Base-by-base conservation (phyloP, 1,140 invertebrate genomes). In the Charaxes varanes region DNA sequence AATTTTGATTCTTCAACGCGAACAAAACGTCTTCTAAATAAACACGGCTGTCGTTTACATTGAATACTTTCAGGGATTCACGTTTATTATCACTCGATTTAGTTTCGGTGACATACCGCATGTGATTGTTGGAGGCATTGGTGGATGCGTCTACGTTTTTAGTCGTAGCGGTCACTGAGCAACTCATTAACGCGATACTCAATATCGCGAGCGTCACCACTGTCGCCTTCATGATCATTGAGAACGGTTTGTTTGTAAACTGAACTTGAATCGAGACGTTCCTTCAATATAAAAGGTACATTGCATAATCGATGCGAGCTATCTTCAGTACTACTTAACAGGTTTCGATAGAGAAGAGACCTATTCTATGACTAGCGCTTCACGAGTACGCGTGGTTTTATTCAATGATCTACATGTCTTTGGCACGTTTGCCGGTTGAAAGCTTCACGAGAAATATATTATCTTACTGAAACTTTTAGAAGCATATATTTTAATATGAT, bases 1-100 rank as follows among this genome's bases (percentile, higher is more conserved):
- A 82, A 32, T 82, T 65, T 26, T 70, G 68, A 46, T 56, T 58
- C 23, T 63, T 69, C 15, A 81, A 45, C 0, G 56, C 45, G 32
- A 49, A 69, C 5, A 81, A 23, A 12, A 81, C 71, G 52, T 78
- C 73, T 17, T 78, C 72, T 3, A 81, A 33, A 48, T 81, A 81
- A 7, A 81, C 51, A 22, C 47, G 35, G 33, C 42, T 62, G 3
- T 54, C 52, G 8, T 57, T 53, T 12, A 46, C 19, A 23, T 43
- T 44, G 6, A 58, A 32, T 8, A 28, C 36, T 32, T 46, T 47
- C 11, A 28, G 28, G 0, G 18, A 24, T 1, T 30, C 18, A 4
- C 40, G 28, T 3, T 28, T 40, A 13, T 47, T 53, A 11, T 49
- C 31, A 40, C 26, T 15, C 27, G 21, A 6, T 42, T 51, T 56